A percentile compares a stretch with the other conserved stretches of the same genome.
These are phyloP conservation scores for Hoplodrina ambigua DNA, from an alignment of 2,888 invertebrate species.

Conservation along the genomic window DNA sequence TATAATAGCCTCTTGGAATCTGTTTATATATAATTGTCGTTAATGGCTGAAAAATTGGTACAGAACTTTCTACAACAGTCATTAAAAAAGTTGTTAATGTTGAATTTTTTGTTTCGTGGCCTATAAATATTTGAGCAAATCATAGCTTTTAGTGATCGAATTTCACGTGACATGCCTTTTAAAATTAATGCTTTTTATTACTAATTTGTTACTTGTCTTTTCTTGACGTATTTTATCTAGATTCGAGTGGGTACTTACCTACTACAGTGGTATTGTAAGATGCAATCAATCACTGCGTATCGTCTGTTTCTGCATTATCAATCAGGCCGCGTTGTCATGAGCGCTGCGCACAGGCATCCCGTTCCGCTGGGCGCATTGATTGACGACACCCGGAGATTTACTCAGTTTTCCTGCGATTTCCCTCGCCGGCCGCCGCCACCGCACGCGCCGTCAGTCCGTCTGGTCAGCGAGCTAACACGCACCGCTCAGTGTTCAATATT, in stretches of 20 bases:
- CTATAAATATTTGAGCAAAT: too few relatives aligned
- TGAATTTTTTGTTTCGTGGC: too few relatives aligned
- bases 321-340: conserved; percentile 47
- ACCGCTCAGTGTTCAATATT: conserved; percentile 67
- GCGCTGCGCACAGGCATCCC: conserved; percentile 64
- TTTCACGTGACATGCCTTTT: neutral
- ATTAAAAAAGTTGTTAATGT: neutral
- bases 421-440: conserved; percentile 71
- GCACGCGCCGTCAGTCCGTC: conserved; percentile 75
- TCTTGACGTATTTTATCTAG: conserved; percentile 1
- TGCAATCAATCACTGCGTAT: conserved; percentile 43
- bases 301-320: conserved; percentile 41
- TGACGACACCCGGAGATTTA: conserved; percentile 69
- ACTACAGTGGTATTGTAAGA: conserved; percentile 26
- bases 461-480: conserved; percentile 77
- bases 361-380: conserved; percentile 78
- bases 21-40: conserved; percentile 47
- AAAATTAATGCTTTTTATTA: neutral
- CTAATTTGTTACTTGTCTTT: neutral
- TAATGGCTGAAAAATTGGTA: conserved; percentile 39
- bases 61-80: conserved; percentile 24
- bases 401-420: conserved; percentile 86
- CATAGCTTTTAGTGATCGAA: neutral
- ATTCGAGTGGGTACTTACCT: conserved; percentile 10
- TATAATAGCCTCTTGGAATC: conserved; percentile 59